phyloP scores from a whole-genome alignment of 2,113 vertebrate genomes.

The Notarius lentiginosus region DNA sequence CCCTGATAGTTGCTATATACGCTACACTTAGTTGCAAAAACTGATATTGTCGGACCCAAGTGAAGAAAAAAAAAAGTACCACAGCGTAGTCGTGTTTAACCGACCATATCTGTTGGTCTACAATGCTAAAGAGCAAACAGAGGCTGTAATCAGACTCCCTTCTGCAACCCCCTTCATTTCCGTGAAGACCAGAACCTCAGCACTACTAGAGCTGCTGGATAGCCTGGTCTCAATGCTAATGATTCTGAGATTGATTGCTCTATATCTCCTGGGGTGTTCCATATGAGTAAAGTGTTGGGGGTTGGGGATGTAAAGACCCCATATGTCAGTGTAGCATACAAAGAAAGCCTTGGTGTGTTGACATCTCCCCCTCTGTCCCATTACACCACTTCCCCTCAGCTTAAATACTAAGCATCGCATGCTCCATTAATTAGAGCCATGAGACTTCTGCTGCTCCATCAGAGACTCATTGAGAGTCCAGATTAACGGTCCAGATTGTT shows the following conservation, averaged over 20 bases:
- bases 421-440: slow-evolving; percentile 33
- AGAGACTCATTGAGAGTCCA: slow-evolving; percentile 22
- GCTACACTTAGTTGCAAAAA: neutral
- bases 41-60: neutral
- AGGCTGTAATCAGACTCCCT: slow-evolving; percentile 45
- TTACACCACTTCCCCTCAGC: neutral
- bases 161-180: slow-evolving; percentile 42
- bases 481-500: slow-evolving; percentile 33
- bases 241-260: slow-evolving; percentile 52
- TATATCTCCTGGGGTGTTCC: slow-evolving; percentile 39
- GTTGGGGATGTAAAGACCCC: slow-evolving; percentile 44
- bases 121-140: slow-evolving; percentile 31
- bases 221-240: slow-evolving; percentile 38
- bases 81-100: neutral
- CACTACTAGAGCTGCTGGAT: slow-evolving; percentile 1
- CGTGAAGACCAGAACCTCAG: slow-evolving; percentile 27
- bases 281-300: slow-evolving; percentile 44
- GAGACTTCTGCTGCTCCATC: slow-evolving; percentile 18
- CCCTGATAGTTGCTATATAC: neutral
- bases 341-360: slow-evolving; percentile 33
- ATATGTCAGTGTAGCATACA: slow-evolving; percentile 58
- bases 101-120: neutral
- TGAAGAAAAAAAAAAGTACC: neutral
- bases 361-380: slow-evolving; percentile 18
- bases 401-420: slow-evolving; percentile 6